Percentiles rank a stretch among this genome's conserved stretches.
Conservation (phyloP, 2,797 vertebrate species). For the Meriones psammophilus region DNA sequence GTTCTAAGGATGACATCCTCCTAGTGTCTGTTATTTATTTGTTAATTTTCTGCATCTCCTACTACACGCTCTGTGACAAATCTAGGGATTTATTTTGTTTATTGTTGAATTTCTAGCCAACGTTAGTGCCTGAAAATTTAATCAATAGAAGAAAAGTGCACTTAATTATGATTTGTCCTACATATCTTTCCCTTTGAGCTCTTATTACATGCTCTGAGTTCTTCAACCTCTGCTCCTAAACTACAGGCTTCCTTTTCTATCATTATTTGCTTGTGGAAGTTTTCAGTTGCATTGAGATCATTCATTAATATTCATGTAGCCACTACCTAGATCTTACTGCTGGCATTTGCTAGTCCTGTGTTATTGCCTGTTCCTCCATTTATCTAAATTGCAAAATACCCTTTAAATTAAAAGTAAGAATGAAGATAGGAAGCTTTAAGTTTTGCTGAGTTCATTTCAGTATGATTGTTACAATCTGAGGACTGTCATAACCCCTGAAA, state of each 20-base stretch:
- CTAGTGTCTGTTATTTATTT: constrained; percentile 18
- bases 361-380: neutral
- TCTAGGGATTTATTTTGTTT: constrained; percentile 46
- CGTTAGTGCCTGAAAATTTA: constrained; percentile 18
- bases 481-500: neutral
- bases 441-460: neutral
- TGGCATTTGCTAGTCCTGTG: neutral
- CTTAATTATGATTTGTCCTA: neutral
- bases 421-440: constrained; percentile 30
- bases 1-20: neutral
- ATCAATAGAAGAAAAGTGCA: neutral
- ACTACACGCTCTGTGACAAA: neutral
- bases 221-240: neutral
- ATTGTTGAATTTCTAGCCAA: neutral
- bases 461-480: neutral
- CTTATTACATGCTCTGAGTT: neutral
- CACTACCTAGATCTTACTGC: neutral
- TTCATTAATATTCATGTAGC: neutral
- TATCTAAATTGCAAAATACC: constrained; percentile 10
- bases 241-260: neutral
- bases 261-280: neutral
- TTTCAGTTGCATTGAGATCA: neutral
- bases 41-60: neutral
- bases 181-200: neutral
- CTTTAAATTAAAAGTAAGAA: constrained; percentile 51